Evolutionary conservation across 2,888 invertebrate genomes (phyloP).

Genomic region (Drosophila austrosaltans): DNA sequence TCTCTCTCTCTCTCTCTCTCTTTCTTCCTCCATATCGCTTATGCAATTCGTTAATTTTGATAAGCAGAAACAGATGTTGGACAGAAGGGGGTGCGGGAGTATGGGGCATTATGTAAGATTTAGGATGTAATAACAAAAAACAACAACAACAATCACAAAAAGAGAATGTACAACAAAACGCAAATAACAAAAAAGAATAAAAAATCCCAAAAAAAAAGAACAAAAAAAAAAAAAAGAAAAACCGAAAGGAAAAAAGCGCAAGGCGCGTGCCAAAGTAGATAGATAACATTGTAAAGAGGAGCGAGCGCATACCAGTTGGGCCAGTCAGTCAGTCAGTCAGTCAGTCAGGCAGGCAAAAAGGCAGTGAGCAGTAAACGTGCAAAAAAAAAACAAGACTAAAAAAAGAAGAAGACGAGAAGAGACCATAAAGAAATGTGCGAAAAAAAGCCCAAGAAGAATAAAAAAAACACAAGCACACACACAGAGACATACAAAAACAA

Average conservation of each 20-base stretch:
- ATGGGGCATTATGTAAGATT: slow-evolving; percentile 11
- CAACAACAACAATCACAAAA: not conserved
- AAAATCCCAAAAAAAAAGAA: not conserved
- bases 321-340: no score
- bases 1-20: slow-evolving; percentile 2
- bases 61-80: slow-evolving; percentile 11
- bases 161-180: slow-evolving; percentile 11
- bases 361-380: slow-evolving; percentile 12
- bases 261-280: slow-evolving; percentile 13
- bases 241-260: not conserved
- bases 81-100: slow-evolving; percentile 5
- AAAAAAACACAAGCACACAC: slow-evolving; percentile 24
- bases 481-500: slow-evolving; percentile 21
- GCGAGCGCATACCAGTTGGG: slow-evolving; percentile 9
- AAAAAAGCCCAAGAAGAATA: not conserved
- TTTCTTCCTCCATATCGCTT: slow-evolving; percentile 7
- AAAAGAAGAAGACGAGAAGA: no score
- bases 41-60: slow-evolving; percentile 13
- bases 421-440: slow-evolving; percentile 1
- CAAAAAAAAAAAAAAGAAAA: not conserved
- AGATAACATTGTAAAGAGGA: slow-evolving; percentile 11
- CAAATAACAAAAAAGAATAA: not conserved
- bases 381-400: no score
- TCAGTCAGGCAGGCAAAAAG: not conserved
- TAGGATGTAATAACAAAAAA: slow-evolving; percentile 23